phyloP scores from a whole-genome alignment of 2,888 invertebrate genomes.

The Ennomos fuscantarius region DNA sequence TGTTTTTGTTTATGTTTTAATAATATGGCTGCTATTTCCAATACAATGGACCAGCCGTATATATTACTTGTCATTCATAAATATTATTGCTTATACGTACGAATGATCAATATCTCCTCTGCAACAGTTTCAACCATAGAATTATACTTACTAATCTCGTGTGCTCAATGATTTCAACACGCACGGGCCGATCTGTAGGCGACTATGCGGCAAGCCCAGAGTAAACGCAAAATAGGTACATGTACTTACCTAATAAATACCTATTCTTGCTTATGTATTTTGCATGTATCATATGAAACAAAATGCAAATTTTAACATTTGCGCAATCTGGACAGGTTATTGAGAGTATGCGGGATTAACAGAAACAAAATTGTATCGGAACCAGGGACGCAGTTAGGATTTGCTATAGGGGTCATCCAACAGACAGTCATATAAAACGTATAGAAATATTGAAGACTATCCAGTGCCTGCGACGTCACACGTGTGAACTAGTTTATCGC shows the following conservation, averaged over 20 bases:
- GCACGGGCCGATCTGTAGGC: background rate
- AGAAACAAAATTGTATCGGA: conserved; percentile 13
- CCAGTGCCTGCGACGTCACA: no score
- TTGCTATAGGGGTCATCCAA: no score
- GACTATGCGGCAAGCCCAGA: background rate
- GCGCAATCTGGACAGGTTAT: conserved; percentile 19
- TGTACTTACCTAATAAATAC: background rate
- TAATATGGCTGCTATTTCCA: no score
- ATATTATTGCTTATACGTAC: conserved; percentile 1
- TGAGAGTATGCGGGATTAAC: conserved; percentile 27
- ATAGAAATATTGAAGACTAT: no score
- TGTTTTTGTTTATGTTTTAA: no score
- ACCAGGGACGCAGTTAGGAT: no score
- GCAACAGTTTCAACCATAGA: background rate
- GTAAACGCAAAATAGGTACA: no score
- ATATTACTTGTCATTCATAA: conserved; percentile 4
- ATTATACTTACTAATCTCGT: no score
- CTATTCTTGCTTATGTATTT: conserved; percentile 10
- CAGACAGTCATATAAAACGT: no score
- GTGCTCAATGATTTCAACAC: conserved; percentile 1
- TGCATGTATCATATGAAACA: conserved; percentile 30
- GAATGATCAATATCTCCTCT: conserved; percentile 3
- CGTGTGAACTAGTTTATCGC: no score
- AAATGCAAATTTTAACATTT: conserved; percentile 35
- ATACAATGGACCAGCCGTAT: no score